Conservation (phyloP, 2,888 invertebrate genomes). For the Caenorhabditis plicata region DNA sequence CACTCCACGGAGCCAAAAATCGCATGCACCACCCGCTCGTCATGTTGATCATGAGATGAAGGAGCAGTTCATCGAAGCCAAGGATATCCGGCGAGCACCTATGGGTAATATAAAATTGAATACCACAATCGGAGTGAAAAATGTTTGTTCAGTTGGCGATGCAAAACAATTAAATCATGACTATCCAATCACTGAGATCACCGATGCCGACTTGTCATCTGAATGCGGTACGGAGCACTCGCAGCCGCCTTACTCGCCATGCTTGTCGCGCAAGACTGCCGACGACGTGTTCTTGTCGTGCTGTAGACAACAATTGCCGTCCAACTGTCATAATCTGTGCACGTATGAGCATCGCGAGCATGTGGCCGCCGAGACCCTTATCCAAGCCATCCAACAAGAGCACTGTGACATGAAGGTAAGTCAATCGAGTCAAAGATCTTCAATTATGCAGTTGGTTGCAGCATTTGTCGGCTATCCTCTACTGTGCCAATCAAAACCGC, state of each 20-base stretch:
- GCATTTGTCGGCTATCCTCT: constrained; percentile 53
- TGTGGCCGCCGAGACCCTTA: constrained; percentile 58
- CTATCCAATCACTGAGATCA: constrained; percentile 58
- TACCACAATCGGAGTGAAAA: too few relatives aligned
- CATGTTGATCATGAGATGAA: constrained; percentile 22
- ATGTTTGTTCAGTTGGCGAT: too few relatives aligned
- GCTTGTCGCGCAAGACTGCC: constrained; percentile 53
- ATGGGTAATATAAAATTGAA: too few relatives aligned
- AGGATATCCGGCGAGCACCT: constrained; percentile 31
- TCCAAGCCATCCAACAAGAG: constrained; percentile 53
- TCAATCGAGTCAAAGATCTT: not conserved
- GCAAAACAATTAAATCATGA: constrained; percentile 47
- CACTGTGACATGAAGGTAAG: constrained; percentile 43
- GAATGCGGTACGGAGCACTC: constrained; percentile 58
- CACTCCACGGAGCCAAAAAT: constrained; percentile 1
- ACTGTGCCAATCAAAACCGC: constrained; percentile 63
- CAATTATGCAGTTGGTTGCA: constrained; percentile 9
- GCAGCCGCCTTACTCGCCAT: constrained; percentile 60
- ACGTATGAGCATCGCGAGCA: constrained; percentile 62
- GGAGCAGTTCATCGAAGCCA: constrained; percentile 30
- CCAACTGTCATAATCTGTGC: constrained; percentile 60
- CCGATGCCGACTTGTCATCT: constrained; percentile 53
- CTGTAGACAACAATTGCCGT: constrained; percentile 59
- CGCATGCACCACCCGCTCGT: constrained; percentile 9
- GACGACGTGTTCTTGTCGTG: constrained; percentile 62